Base-by-base conservation (phyloP, 2,797 vertebrate genomes). In the Limnodromus scolopaceus region DNA sequence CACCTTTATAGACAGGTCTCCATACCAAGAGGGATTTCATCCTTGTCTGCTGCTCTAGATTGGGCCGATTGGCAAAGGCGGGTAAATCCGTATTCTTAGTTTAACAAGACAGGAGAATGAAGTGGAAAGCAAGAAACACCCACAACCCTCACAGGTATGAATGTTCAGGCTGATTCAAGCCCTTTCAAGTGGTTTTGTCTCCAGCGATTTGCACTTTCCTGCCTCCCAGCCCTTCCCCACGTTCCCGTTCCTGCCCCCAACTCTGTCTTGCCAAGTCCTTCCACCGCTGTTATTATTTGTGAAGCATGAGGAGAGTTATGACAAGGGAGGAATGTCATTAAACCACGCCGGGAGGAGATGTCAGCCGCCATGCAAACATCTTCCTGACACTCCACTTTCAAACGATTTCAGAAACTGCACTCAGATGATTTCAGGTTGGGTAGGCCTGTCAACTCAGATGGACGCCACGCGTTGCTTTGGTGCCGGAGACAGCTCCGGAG, bases 401-500 rank as follows among this genome's bases (percentile, higher is more conserved):
- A 97, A 96, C 77, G 41, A 97, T 98, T 97, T 97, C 96, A 93
- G 94, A 96, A 96, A 95, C 95, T 86, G 96, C 93, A 97, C 97
- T 98, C 95, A 89, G 96, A 97, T 97, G 97, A 97, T 98, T 98
- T 97, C 96, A 97, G 97, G 97, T 97, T 97, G 96, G 96, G 95
- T 97, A 97, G 95, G 93, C 96, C 93, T 98, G 97, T 98, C 97
- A 98, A 34, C 96, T 96, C 85, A 24, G 90, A 98, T 97, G 97
- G 96, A 94, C 58, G 49, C 95, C 87, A 71, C 19, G 2, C 49
- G 3, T 39, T 84, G 93, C 92, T 93, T 88, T 86, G 91, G 83
- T 87, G 95, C 93, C 3, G 2, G 79, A 96, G 86, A 97, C 97
- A 95, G 95, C 91, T 93, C 89, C 2, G 2, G 71, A 83, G 80